Evolutionary conservation across 2,797 vertebrate genomes (phyloP), one percentile per base, ranked within the genome.

Genomic region (Nyctalus aviator): DNA sequence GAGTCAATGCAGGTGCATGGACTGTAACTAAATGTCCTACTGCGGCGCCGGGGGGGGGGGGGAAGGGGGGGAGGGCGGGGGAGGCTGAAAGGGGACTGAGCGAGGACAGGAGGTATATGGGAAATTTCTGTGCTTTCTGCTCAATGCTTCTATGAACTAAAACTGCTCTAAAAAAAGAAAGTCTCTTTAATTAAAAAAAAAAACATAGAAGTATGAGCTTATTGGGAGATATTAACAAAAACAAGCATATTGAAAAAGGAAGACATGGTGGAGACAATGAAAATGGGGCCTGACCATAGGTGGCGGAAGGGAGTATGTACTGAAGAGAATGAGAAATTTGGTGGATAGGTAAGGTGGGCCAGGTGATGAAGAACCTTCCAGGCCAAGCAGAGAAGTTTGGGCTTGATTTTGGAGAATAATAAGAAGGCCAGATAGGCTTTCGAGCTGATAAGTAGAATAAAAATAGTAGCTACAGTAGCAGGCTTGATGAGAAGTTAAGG

Each of bases 71-170:
- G 37, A 1, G 1, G 37, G 37, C 30, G 48, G 50, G 62, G 6
- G 1, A n/a, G 23, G 18, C n/a, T 15, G 32, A 20, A 1, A 71
- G 53, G 46, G 68, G 9, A 30, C 2, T 71, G 8, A 69, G 66
- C 1, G 3, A 53, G 59, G 15, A 11, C 6, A 55, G 12, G 48
- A 3, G 46, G 3, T 30, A 9, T 2, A 50, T 8, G 66, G 35
- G 30, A 75, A 81, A 53, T 66, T 79, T 92, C 48, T 73, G 14
- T 62, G 62, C 23, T 92, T 93, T 75, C 44, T 93, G 53, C 4
- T 85, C 55, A 71, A 21, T 94, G 92, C 69, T 88, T 27, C 71
- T 89, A 8, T 79, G 55, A 88, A 9, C 32, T 83, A 73, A 93
- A 92, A 57, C 12, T 35, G n/a, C 5, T 76, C 59, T 82, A 55